These are phyloP conservation scores for Plectropomus leopardus DNA, from an alignment of 2,113 vertebrate genomes.

Conservation along the genomic window DNA sequence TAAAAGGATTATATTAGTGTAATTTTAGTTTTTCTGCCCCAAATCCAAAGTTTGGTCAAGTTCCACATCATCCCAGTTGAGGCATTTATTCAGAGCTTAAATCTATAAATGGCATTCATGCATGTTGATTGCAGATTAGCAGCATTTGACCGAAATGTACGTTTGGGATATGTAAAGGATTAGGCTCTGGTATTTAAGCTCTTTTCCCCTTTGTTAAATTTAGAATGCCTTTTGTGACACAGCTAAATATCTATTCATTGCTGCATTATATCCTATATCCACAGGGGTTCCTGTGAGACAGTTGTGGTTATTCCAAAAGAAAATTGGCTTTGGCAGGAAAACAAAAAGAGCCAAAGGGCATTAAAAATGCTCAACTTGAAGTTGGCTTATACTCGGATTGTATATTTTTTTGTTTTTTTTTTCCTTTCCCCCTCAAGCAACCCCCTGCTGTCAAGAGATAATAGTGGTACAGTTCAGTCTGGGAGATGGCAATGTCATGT, in stretches of 20 bases:
- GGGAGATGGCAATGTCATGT: constrained; percentile 30
- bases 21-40: too few species aligned
- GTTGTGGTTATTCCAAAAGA: constrained; percentile 22
- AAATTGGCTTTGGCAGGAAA: constrained; percentile 52
- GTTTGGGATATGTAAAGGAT: not conserved
- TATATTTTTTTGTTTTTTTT: constrained; percentile 11
- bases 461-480: constrained; percentile 47
- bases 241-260: constrained; percentile 24
- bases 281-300: constrained; percentile 38
- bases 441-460: constrained; percentile 54
- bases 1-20: too few species aligned
- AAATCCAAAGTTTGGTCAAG: too few species aligned
- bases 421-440: not conserved
- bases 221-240: constrained; percentile 10
- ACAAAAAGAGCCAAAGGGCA: constrained; percentile 61
- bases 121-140: not conserved
- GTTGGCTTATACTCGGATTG: constrained; percentile 41
- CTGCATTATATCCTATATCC: constrained; percentile 34
- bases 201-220: not conserved
- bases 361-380: constrained; percentile 53
- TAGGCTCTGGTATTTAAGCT: not conserved
- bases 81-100: not conserved
- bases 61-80: too few species aligned
- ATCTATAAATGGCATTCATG: not conserved
- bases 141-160: not conserved